These are phyloP conservation scores for Mustela lutreola DNA, from an alignment of 2,113 vertebrate genomes.

Conservation along the genomic window DNA sequence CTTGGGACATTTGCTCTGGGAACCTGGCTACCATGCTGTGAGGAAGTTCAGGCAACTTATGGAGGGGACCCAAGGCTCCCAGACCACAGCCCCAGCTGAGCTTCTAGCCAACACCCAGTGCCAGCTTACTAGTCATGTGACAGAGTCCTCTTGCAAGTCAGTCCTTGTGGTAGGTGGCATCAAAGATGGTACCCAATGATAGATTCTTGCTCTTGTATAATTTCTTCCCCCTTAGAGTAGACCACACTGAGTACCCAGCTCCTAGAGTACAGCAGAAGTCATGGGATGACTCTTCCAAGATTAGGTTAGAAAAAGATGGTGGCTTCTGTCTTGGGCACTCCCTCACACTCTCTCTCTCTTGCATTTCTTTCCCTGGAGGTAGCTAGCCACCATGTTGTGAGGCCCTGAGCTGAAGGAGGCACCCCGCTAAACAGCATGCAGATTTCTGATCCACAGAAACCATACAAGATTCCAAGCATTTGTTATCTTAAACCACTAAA, in stretches of 20 bases:
- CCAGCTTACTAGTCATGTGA: background rate
- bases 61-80: background rate
- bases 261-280: background rate
- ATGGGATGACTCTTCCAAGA: background rate
- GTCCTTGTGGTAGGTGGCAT: background rate
- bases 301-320: background rate
- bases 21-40: background rate
- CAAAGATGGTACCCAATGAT: background rate
- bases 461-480: background rate
- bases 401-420: background rate
- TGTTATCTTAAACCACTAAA: conserved; percentile 13
- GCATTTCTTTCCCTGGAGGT: background rate
- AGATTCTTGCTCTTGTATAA: background rate
- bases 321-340: background rate
- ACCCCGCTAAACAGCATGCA: background rate
- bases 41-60: background rate
- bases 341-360: background rate
- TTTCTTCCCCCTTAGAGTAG: background rate
- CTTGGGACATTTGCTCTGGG: background rate
- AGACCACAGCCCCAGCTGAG: background rate
- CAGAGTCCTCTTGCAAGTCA: conserved; percentile 3
- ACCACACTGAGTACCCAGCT: background rate
- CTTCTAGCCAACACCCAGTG: background rate
- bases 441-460: conserved; percentile 35
- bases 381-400: background rate